A percentile compares a stretch with the other conserved stretches of the same genome.
phyloP scores from a whole-genome alignment of 2,888 invertebrate genomes.

The Lochmaea capreae region DNA sequence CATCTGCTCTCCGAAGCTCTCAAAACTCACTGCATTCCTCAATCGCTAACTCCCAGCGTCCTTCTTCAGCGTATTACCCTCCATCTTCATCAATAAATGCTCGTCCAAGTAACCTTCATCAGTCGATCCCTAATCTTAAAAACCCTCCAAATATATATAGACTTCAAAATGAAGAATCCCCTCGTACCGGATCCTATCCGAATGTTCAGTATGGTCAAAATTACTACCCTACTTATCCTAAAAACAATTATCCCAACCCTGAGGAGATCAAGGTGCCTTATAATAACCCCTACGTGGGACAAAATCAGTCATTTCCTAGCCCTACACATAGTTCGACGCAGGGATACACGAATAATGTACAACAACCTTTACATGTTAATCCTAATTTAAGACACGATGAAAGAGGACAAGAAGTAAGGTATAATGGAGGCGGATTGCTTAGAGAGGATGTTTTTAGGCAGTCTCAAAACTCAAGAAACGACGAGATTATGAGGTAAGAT shows the following conservation, averaged over 20 bases:
- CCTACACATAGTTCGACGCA: conserved; percentile 54
- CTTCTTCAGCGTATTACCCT: conserved; percentile 70
- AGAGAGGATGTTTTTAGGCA: conserved; percentile 62
- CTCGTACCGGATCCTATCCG: conserved; percentile 58
- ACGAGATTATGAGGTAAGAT: conserved; percentile 56
- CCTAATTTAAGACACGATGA: conserved; percentile 44
- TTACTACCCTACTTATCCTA: conserved; percentile 37
- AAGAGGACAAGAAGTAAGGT: conserved; percentile 52
- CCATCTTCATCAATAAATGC: conserved; percentile 50
- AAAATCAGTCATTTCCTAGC: conserved; percentile 56
- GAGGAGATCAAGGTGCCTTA: conserved; percentile 47
- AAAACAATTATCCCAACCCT: conserved; percentile 46
- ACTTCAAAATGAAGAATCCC: conserved; percentile 54
- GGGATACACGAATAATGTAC: conserved; percentile 51
- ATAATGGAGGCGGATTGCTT: conserved; percentile 56
- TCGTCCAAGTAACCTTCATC: conserved; percentile 60
- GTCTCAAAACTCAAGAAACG: conserved; percentile 57
- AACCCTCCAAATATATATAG: conserved; percentile 59
- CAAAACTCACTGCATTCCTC: conserved; percentile 71
- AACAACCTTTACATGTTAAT: conserved; percentile 58
- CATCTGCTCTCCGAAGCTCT: conserved; percentile 73
- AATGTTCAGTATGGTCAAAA: conserved; percentile 53
- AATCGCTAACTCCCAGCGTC: conserved; percentile 67
- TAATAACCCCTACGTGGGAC: conserved; percentile 39
- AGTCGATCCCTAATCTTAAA: conserved; percentile 66